Base-by-base conservation (phyloP, 2,888 invertebrate genomes). In the Chymomyza procnemis region DNA sequence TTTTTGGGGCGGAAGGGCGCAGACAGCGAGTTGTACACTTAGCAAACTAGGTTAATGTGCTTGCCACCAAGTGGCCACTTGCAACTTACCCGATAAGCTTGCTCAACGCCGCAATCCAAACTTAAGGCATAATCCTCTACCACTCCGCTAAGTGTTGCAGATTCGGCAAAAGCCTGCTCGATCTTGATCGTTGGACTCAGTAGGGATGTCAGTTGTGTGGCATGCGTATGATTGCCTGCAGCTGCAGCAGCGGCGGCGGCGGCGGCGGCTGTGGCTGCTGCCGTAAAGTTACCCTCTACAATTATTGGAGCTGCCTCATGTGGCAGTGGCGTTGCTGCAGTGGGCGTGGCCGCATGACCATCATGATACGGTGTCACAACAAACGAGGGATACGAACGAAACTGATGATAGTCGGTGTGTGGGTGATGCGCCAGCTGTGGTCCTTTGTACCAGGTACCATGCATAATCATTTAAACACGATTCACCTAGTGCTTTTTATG, bases 401-500 rank as follows among this genome's bases (percentile, higher is more conserved):
- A 90, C 80, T 90, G 90, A 80, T 89, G 89, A 71, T 89, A 88
- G 55, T 89, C 88, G 73, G 76, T 73, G 75, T 76, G 84, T 72
- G 81, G 81, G 76, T 82, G 88, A 81, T 89, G 89, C 72, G 89
- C 88, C 89, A 90, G 80, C 87, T 90, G 90, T 77, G 90, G 90
- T 90, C 90, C 90, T 88, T 90, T 90, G 89, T 90, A 90, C 90
- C 90, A 90, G 80, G 90, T 90, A 88, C 89, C 89, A 90, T 90
- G 90, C 90, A 90, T 90, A 90, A 90, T 90, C 90, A 89, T 89
- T 88, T 86, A 88, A 77, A 58, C 74, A 62, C 59, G 75, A 67
- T 75, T 71, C 50, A 66, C 66, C 12, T 12, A 52, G 50, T 41
- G 19, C 21, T 22, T 19, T 58, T 65, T 55, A n/a, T 47, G 26